Evolutionary conservation across 2,113 vertebrate species (phyloP).

Genomic region (Donacobius atricapilla): DNA sequence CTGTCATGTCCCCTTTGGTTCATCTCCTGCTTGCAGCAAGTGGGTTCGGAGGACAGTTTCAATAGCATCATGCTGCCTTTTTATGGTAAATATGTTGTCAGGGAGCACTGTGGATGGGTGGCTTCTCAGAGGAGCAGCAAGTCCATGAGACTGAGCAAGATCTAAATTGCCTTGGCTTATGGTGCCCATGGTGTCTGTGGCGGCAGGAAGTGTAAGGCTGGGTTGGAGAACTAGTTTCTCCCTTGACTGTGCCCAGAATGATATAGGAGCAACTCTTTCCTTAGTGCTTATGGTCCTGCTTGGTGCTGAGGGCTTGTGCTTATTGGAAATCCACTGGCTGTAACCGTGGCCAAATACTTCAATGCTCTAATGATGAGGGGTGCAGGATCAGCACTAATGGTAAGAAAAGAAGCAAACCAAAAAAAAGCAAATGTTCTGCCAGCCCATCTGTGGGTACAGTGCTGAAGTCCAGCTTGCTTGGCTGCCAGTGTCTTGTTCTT

Average conservation of each 20-base stretch:
- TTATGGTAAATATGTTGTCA: constrained; percentile 23
- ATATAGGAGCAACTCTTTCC: not conserved
- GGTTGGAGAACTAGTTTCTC: not conserved
- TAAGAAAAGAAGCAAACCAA: not conserved
- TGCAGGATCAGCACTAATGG: not conserved
- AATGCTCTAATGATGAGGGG: not conserved
- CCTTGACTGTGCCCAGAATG: not conserved
- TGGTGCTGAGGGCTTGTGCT: not conserved
- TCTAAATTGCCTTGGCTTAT: not conserved
- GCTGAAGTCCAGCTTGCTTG: not conserved
- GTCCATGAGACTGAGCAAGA: not conserved
- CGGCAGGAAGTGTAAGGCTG: not conserved
- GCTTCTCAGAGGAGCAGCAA: not conserved
- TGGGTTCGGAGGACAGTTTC: not conserved
- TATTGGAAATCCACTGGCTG: constrained; percentile 15
- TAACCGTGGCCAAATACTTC: not conserved
- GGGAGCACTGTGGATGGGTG: not conserved
- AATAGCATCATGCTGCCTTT: not conserved
- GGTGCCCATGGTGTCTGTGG: fast-evolving
- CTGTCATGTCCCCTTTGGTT: not conserved
- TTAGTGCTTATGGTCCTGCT: not conserved
- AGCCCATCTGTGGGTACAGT: not conserved
- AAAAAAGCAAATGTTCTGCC: not conserved
- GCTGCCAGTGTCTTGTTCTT: not conserved
- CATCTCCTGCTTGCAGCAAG: not conserved